Base-by-base conservation (phyloP, 2,113 vertebrate genomes). In the Piaya cayana region DNA sequence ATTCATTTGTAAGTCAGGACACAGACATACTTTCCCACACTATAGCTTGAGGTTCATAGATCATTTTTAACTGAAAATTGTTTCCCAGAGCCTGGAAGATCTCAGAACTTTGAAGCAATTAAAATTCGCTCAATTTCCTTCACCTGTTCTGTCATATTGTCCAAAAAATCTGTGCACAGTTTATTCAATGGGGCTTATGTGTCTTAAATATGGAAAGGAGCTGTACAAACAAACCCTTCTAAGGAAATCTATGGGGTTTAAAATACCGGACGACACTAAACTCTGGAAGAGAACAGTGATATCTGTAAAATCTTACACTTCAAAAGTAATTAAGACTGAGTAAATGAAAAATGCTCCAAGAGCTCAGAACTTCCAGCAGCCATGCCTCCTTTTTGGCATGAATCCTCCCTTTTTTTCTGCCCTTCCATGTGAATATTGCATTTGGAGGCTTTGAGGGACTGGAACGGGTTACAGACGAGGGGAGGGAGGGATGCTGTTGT, bases 171-270 rank as follows among this genome's bases (percentile, higher is more conserved):
- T 58, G 39, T 9, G 52, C 60, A 36, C 5, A 26, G 64, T 94
- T 96, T 96, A 93, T 64, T 64, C 80, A 88, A 52, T 6, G 11
- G 39, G 82, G 63, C 75, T 94, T 95, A 80, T 53, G 49, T 14
- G 60, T 62, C 87, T 91, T 53, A 86, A 94, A 78, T 47, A 68
- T 0, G 0, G 76, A 64, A 82, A 95, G 65, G 65, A 90, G 76
- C 82, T 84, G 92, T 71, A 84, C 88, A 90, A 93, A 94, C 85
- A 93, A 83, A 86, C 68, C 92, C 85, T 92, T 81, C 93, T 45
- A 82, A 64, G 90, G 95, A 93, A 96, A 90, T 88, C 67, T 91
- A 10, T 23, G 75, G 56, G 65, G 6, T 90, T 95, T 88, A 86
- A 70, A 71, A 84, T 13, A 81, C 50, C 45, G 30, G 39, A 60